Percentiles rank a stretch among this genome's conserved stretches.
Conservation (phyloP, 2,888 invertebrate genomes). For the Idaea aversata region DNA sequence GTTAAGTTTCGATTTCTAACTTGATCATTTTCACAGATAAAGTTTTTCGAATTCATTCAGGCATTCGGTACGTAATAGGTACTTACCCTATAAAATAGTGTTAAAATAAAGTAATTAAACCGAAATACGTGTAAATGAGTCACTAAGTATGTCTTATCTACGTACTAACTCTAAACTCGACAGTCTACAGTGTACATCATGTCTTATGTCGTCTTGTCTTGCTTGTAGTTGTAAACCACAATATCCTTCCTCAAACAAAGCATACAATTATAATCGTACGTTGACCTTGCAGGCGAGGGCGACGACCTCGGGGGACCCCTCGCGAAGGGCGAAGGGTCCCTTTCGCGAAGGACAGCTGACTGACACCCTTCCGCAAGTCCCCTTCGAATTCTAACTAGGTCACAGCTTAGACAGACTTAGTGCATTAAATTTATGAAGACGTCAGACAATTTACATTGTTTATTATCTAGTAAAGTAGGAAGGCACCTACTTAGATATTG, state of each 20-base stretch:
- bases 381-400: neutral
- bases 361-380: neutral
- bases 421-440: neutral
- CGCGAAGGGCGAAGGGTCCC: conserved; percentile 27
- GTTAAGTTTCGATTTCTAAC: too few species aligned
- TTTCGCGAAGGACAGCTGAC: conserved; percentile 11
- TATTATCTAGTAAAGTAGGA: too few species aligned
- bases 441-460: neutral
- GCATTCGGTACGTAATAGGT: too few species aligned
- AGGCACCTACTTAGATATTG: too few species aligned
- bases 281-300: conserved; percentile 44
- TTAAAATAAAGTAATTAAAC: too few species aligned
- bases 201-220: conserved; percentile 8
- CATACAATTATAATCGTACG: conserved; percentile 29
- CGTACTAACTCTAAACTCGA: too few species aligned
- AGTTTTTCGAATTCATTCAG: too few species aligned
- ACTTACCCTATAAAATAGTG: too few species aligned
- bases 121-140: too few species aligned
- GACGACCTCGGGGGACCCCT: conserved; percentile 38
- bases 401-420: neutral
- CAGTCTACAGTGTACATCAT: neutral
- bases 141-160: too few species aligned
- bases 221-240: neutral
- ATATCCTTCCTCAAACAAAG: conserved; percentile 1
- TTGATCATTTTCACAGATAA: too few species aligned